These are phyloP conservation scores for Drosophila nr. medialis DNA, from an alignment of 2,888 invertebrate species.

Conservation along the genomic window DNA sequence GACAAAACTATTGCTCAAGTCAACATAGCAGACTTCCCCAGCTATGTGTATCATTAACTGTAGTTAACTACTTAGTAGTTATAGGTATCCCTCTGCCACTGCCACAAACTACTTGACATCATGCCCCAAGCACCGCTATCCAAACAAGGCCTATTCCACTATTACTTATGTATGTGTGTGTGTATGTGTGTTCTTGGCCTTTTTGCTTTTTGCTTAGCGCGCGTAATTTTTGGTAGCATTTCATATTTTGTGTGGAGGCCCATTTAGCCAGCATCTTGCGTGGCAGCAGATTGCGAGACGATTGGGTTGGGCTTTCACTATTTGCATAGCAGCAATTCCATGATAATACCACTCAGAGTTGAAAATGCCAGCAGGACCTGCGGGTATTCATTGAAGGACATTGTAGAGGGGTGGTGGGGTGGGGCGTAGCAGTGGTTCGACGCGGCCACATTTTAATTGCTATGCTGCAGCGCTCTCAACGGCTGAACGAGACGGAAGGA, in stretches of 20 bases:
- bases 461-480: slow-evolving; percentile 38
- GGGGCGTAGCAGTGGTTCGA: not conserved
- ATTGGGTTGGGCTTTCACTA: slow-evolving; percentile 36
- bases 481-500: not conserved
- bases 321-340: slow-evolving; percentile 76
- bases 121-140: not conserved
- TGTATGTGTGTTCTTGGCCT: not conserved
- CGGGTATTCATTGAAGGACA: slow-evolving; percentile 63
- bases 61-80: slow-evolving; percentile 13
- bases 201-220: slow-evolving; percentile 3
- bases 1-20: not conserved
- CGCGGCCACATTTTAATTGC: slow-evolving; percentile 68
- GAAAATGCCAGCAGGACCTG: slow-evolving; percentile 33
- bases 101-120: slow-evolving; percentile 21
- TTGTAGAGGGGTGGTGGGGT: not conserved
- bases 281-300: slow-evolving; percentile 17
- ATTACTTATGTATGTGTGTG: not conserved
- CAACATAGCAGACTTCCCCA: not conserved
- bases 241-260: slow-evolving; percentile 14
- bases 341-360: slow-evolving; percentile 48
- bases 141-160: not conserved
- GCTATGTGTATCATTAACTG: slow-evolving; percentile 7
- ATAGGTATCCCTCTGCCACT: slow-evolving; percentile 1
- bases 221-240: slow-evolving; percentile 30
- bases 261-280: slow-evolving; percentile 30